Percentiles rank a stretch among this genome's conserved stretches.
Conservation (phyloP, 2,888 invertebrate genomes). For the Caenorhabditis sp. region DNA sequence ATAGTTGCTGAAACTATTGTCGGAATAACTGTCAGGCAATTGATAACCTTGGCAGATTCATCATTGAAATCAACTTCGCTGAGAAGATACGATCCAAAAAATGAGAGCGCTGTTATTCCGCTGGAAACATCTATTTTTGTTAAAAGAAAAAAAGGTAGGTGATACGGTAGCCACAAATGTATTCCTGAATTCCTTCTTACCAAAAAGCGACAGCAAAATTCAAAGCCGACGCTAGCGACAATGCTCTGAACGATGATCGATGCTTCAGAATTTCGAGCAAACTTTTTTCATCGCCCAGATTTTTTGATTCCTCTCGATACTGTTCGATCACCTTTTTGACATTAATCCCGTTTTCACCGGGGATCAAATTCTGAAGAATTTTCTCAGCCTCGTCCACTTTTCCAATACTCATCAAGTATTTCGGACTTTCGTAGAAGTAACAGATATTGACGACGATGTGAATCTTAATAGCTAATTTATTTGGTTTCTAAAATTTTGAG, state of each 20-base stretch:
- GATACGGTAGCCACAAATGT: not conserved
- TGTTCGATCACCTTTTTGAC: constrained; percentile 24
- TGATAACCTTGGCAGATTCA: constrained; percentile 53
- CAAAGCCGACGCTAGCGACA: constrained; percentile 41
- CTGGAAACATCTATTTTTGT: constrained; percentile 33
- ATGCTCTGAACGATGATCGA: constrained; percentile 16
- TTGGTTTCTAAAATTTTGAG: too few species aligned
- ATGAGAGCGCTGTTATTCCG: constrained; percentile 62
- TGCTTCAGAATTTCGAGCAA: constrained; percentile 17
- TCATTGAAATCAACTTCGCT: constrained; percentile 55
- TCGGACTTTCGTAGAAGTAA: constrained; percentile 52
- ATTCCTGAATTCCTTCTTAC: constrained; percentile 12
- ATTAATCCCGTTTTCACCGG: constrained; percentile 9
- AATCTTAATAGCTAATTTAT: constrained; percentile 13
- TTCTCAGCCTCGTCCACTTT: constrained; percentile 40
- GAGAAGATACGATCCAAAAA: constrained; percentile 63
- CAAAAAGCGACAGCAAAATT: constrained; percentile 57
- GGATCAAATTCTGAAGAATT: constrained; percentile 33
- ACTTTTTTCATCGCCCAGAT: constrained; percentile 6
- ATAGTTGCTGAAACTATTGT: constrained; percentile 55
- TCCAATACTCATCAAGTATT: constrained; percentile 41
- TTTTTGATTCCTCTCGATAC: constrained; percentile 4
- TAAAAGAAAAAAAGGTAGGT: not conserved
- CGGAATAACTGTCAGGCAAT: constrained; percentile 53
- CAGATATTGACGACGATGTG: constrained; percentile 21